These are phyloP conservation scores for Mus spretus DNA, from an alignment of 2,797 vertebrate species.

Conservation along the genomic window DNA sequence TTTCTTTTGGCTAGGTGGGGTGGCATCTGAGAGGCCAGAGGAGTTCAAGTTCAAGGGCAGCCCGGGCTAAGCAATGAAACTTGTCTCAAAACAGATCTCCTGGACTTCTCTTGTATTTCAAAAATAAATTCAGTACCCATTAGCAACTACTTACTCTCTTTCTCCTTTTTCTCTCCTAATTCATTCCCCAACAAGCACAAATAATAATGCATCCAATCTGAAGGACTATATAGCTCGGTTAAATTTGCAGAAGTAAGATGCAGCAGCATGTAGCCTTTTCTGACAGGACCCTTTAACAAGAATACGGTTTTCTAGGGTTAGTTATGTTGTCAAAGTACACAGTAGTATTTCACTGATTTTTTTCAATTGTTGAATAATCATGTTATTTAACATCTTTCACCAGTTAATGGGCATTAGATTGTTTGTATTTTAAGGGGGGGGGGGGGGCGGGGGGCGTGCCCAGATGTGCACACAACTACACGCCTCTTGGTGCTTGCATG, in stretches of 20 bases:
- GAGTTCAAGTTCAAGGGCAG: not conserved
- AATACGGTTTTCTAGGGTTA: not conserved
- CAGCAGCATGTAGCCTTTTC: not conserved
- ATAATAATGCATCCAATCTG: not conserved
- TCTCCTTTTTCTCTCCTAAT: too few species aligned
- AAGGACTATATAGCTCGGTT: not conserved
- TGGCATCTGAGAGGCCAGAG: not conserved
- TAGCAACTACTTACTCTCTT: not conserved
- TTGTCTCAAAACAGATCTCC: not conserved
- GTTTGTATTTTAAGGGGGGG: not conserved
- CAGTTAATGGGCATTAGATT: rapidly evolving
- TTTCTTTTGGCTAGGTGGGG: not conserved
- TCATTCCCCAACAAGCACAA: not conserved
- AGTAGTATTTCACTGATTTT: not conserved
- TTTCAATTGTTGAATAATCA: not conserved
- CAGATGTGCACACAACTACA: too few species aligned
- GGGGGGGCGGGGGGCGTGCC: too few species aligned
- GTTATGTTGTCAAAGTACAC: not conserved
- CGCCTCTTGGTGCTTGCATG: too few species aligned
- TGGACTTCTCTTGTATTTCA: not conserved
- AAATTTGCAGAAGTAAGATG: not conserved
- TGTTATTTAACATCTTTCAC: not conserved
- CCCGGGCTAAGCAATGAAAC: not conserved
- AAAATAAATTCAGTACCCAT: not conserved
- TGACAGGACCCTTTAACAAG: not conserved